A percentile compares a stretch with the other conserved stretches of the same genome.
phyloP scores from a whole-genome alignment of 2,113 vertebrate genomes.

The rabbit (Oryctolagus cuniculus) region DNA sequence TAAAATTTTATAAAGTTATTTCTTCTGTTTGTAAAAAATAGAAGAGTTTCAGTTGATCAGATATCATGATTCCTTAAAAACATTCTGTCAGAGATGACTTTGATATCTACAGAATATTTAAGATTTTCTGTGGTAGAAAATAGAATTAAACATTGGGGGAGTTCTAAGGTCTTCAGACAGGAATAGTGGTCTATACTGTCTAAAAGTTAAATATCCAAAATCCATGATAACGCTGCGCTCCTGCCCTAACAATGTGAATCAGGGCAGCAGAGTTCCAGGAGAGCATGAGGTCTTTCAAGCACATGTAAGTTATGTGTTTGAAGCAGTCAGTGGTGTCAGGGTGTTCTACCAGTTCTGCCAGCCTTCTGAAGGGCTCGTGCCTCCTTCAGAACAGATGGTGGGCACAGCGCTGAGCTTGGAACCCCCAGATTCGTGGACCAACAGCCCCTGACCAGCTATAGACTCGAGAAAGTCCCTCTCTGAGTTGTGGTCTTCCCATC shows the following conservation, averaged over 20 bases:
- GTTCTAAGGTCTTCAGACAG: not conserved
- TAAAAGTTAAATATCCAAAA: not conserved
- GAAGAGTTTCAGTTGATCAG: not conserved
- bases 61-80: not conserved
- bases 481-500: not conserved
- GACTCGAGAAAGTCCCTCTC: not conserved
- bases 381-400: not conserved
- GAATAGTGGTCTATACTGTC: not conserved
- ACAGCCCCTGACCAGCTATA: not conserved
- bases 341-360: not conserved
- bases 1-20: constrained; percentile 10
- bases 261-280: not conserved
- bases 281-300: not conserved
- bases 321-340: not conserved
- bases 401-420: not conserved
- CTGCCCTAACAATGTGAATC: not conserved
- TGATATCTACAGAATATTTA: not conserved
- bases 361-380: not conserved
- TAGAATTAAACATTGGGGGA: not conserved
- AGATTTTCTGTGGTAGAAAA: not conserved
- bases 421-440: too few relatives aligned
- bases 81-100: not conserved
- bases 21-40: not conserved
- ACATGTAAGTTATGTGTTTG: not conserved
- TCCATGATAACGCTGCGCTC: not conserved